These are phyloP conservation scores for Chrysopilus asiliformis DNA, from an alignment of 2,888 invertebrate species.

Conservation along the genomic window DNA sequence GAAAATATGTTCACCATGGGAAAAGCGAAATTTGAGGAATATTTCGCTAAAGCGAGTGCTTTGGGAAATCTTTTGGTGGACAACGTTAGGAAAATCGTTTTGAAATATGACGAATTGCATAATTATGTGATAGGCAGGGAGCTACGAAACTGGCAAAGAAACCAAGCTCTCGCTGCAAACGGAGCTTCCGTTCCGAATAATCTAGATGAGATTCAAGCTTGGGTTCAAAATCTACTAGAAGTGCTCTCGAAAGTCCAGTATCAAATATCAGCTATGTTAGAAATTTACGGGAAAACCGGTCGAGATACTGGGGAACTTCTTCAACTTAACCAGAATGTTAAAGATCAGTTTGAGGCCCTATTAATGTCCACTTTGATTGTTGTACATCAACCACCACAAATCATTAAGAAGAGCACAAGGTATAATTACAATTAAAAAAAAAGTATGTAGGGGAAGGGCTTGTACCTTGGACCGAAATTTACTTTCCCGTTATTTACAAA, in stretches of 20 bases:
- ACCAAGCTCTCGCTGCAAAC: slow-evolving; percentile 86
- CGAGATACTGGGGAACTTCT: slow-evolving; percentile 22
- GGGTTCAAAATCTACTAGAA: slow-evolving; percentile 42
- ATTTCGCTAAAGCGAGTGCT: slow-evolving; percentile 7
- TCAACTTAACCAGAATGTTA: slow-evolving; percentile 19
- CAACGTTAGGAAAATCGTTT: slow-evolving; percentile 21
- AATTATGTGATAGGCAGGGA: slow-evolving; percentile 76
- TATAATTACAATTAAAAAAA: too few relatives aligned
- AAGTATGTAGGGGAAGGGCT: too few relatives aligned
- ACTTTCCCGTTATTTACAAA: background rate
- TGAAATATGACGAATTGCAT: slow-evolving; percentile 46
- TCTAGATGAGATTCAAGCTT: slow-evolving; percentile 81
- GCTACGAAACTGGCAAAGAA: slow-evolving; percentile 84
- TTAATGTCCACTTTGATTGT: slow-evolving; percentile 68
- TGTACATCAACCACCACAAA: slow-evolving; percentile 94
- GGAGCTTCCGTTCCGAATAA: slow-evolving; percentile 75
- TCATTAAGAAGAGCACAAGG: slow-evolving; percentile 93
- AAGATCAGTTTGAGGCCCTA: slow-evolving; percentile 15
- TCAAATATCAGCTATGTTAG: slow-evolving; percentile 19
- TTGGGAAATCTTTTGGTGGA: slow-evolving; percentile 7
- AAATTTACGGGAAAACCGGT: slow-evolving; percentile 15
- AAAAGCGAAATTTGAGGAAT: slow-evolving; percentile 6
- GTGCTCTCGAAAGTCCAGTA: slow-evolving; percentile 24
- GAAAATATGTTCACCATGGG: slow-evolving; percentile 1
- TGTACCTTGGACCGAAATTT: too few relatives aligned